Base-by-base conservation (phyloP, 2,797 vertebrate genomes). In the Neoniphon sammara region DNA sequence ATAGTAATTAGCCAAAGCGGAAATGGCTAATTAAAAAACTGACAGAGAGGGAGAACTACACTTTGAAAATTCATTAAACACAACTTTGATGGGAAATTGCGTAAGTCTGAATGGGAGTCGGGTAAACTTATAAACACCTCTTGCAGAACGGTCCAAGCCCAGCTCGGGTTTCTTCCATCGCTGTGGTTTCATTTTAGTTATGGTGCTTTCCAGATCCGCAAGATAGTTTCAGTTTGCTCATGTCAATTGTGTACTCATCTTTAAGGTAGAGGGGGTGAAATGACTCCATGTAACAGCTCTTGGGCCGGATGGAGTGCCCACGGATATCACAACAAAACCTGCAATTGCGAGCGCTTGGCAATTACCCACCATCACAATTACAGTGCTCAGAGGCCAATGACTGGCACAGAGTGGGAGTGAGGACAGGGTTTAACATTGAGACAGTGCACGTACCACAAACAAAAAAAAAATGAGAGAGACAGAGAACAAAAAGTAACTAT, bases 21-120 rank as follows among this genome's bases (percentile, higher is more conserved):
- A 84, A 81, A 77, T 56, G 78, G 69, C 76, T 87, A 70, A 88
- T 88, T 89, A 85, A 90, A 27, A 87, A 88, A 74, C 34, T 42
- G 73, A 18, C 36, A 81, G 10, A 52, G 52, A 70, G 46, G 44
- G 27, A 54, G 54, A 65, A 75, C 44, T 54, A n/a, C 47, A 58
- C 78, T 83, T 76, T 80, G 63, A 87, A 82, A 81, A 80, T 79
- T 57, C 47, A 83, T 78, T 79, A 54, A 74, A 77, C 55, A 60
- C 58, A 77, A 76, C 58, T 71, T 78, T 79, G 77, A 77, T 66
- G 72, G 64, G 31, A 65, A 74, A 66, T 34, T 17, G 39, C 36
- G 6, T 18, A 67, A 54, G 31, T 59, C 30, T 27, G 14, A 11
- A 14, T 7, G 36, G 23, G n/a, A 44, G 25, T 49, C 25, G 30